Conservation (phyloP, 2,888 invertebrate species). For the Caenorhabditis parvicauda region DNA sequence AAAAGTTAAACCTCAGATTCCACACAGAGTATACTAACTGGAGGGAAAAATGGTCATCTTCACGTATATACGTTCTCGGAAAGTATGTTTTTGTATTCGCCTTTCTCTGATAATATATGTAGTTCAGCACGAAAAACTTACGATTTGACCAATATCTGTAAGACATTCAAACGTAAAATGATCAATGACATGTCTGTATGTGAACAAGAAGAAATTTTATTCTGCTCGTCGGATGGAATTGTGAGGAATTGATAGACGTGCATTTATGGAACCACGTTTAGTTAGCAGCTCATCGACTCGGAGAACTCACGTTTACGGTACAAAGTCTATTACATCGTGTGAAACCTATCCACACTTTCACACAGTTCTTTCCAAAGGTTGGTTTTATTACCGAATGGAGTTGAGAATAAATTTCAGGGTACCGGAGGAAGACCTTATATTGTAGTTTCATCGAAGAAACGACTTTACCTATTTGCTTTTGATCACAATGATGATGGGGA, state of each 20-base stretch:
- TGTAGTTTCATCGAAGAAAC: slow-evolving; percentile 41
- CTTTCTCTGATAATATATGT: not conserved
- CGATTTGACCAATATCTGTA: slow-evolving; percentile 23
- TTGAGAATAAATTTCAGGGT: not conserved
- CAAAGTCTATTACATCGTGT: slow-evolving; percentile 27
- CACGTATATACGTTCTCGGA: slow-evolving; percentile 23
- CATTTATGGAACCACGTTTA: slow-evolving; percentile 13
- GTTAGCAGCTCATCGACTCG: slow-evolving; percentile 26
- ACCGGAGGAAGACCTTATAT: slow-evolving; percentile 33
- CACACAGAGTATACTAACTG: slow-evolving; percentile 28
- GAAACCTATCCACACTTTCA: slow-evolving; percentile 27
- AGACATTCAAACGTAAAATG: slow-evolving; percentile 43
- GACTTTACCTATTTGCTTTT: slow-evolving; percentile 51
- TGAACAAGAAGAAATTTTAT: slow-evolving; percentile 43
- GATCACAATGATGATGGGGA: slow-evolving; percentile 64
- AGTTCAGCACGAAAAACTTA: slow-evolving; percentile 2
- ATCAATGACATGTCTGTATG: slow-evolving; percentile 46
- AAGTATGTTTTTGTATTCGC: slow-evolving; percentile 5
- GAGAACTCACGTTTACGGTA: slow-evolving; percentile 22
- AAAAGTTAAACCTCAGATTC: slow-evolving; percentile 22
- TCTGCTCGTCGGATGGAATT: slow-evolving; percentile 49
- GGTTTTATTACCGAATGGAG: not conserved
- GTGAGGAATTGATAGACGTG: slow-evolving; percentile 10
- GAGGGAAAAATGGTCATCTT: slow-evolving; percentile 35
- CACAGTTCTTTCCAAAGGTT: slow-evolving; percentile 21